Percentiles rank a stretch among this genome's conserved stretches.
Evolutionary conservation across 1,140 invertebrate species (phyloP).

Genomic region (Drosophila pseudoananassae): DNA sequence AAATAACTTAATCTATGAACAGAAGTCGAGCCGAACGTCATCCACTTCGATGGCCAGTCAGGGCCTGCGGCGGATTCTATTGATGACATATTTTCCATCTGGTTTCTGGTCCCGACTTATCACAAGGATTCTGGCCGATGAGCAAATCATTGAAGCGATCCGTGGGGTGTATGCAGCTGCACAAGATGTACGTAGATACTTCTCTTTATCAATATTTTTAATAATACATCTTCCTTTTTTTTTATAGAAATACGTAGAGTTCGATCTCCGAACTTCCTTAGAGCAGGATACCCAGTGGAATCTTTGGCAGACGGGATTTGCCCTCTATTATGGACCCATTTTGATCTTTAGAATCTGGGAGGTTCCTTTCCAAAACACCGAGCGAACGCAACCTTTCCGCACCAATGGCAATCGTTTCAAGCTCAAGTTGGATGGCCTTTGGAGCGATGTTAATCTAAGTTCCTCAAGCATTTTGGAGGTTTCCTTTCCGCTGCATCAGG

Average conservation of each 20-base stretch:
- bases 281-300: constrained; percentile 89
- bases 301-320: constrained; percentile 97
- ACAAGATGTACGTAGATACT: constrained; percentile 58
- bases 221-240: too few species aligned
- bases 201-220: too few species aligned
- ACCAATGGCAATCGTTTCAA: constrained; percentile 86
- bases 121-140: constrained; percentile 95
- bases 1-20: constrained; percentile 72
- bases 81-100: constrained; percentile 98
- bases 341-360: constrained; percentile 93
- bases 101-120: constrained; percentile 99
- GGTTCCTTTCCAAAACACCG: constrained; percentile 88
- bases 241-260: constrained; percentile 69
- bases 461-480: constrained; percentile 95
- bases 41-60: constrained; percentile 5
- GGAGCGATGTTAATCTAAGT: constrained; percentile 93
- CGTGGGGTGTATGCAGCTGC: constrained; percentile 62
- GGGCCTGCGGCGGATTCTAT: constrained; percentile 86
- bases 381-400: constrained; percentile 85
- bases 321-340: constrained; percentile 92
- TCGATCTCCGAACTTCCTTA: constrained; percentile 70
- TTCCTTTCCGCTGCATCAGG: constrained; percentile 88
- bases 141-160: constrained; percentile 93
- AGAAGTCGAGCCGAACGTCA: constrained; percentile 21
- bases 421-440: constrained; percentile 91